phyloP scores from a whole-genome alignment of 2,113 vertebrate species.

The Gila orcuttii region DNA sequence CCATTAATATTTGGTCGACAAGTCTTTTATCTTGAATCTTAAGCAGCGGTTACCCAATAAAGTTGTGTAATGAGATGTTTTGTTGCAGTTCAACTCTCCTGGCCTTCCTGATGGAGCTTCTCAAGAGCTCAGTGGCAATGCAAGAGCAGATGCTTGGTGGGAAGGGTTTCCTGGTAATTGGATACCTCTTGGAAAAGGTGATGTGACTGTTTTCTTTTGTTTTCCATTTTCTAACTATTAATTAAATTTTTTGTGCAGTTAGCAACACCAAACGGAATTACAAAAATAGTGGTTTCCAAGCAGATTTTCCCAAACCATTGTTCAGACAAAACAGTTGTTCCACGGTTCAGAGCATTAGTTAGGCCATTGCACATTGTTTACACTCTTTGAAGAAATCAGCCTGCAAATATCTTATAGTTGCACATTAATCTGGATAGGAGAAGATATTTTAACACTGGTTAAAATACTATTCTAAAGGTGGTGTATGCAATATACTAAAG shows the following conservation, averaged over 20 bases:
- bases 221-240: not conserved
- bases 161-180: conserved; percentile 96
- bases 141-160: conserved; percentile 98
- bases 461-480: no score
- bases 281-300: not conserved
- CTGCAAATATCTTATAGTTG: not conserved
- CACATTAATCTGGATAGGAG: not conserved
- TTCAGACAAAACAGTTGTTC: not conserved
- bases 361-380: not conserved
- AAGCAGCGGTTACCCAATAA: not conserved
- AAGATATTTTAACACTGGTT: not conserved
- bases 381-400: not conserved
- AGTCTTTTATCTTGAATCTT: not conserved
- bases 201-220: not conserved
- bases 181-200: conserved; percentile 97
- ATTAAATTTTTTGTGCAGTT: not conserved
- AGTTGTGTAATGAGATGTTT: conserved; percentile 12
- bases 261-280: not conserved
- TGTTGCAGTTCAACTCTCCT: conserved; percentile 86
- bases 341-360: not conserved
- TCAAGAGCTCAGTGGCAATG: conserved; percentile 98
- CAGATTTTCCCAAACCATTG: not conserved
- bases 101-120: conserved; percentile 91
- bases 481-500: no score
- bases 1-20: not conserved